Base-by-base conservation (phyloP, 2,113 vertebrate genomes). In the Phaethornis superciliosus region DNA sequence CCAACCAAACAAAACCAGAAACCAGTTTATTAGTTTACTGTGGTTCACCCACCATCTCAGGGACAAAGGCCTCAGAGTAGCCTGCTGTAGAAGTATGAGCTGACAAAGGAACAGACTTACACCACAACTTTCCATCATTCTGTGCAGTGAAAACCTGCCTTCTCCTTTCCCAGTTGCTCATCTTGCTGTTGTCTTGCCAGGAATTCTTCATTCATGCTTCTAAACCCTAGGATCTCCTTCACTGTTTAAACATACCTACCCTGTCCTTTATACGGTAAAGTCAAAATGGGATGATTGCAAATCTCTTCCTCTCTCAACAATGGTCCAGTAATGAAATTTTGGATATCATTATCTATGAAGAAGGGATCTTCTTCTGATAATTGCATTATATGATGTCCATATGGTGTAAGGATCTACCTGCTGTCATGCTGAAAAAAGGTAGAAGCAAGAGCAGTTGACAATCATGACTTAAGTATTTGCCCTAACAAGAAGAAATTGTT, bases 251-350 rank as follows among this genome's bases (percentile, higher is more conserved):
- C 7, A 5, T 7, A 23, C 19, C 32, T 60, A 65, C 28, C 32
- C 4, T 62, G 5, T 47, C 15, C 21, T 7, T 72, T 63, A 30
- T 0, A 0, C 47, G 22, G 32, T 15, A 51, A 13, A 40, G 24
- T 75, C 23, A 15, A 23, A 35, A 18, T 1, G 2, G n/a, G 21
- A 13, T 74, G 52, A n/a, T 58, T 64, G 60, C 58, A 74, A 74
- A 44, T 86, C 15, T 44, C 17, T 18, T 71, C 52, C 72, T 52
- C 49, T 88, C 14, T 60, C 33, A 65, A 35, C 30, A 30, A 32
- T 26, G 12, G 14, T 23, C 35, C 24, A n/a, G 21, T 60, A 46
- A 54, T 10, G 20, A 85, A 69, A 81, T 37, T 7, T 67, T 7
- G 10, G 32, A 81, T 68, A 46, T 32, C 13, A 9, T 55, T 81